These are phyloP conservation scores for Lasius fuliginosus DNA, from an alignment of 2,888 invertebrate genomes.

Conservation along the genomic window DNA sequence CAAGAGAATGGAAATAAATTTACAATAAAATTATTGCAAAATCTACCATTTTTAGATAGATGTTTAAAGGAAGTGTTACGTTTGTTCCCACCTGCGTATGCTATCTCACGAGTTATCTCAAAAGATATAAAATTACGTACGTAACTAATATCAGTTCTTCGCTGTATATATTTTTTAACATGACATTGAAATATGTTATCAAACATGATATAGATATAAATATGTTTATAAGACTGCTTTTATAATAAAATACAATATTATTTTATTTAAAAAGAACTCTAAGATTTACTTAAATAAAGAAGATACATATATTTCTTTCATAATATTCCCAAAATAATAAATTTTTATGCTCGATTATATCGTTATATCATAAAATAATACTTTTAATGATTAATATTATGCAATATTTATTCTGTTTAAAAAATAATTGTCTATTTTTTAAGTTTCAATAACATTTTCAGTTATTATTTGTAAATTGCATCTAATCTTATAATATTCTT, in stretches of 20 bases:
- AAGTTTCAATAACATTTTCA: not conserved
- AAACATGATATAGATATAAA: not conserved
- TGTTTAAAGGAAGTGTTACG: constrained; percentile 91
- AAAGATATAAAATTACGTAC: constrained; percentile 87
- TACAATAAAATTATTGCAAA: constrained; percentile 88
- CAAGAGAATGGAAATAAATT: constrained; percentile 87
- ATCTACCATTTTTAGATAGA: constrained; percentile 90
- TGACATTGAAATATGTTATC: not conserved
- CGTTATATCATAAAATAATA: no score
- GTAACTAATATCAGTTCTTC: not conserved
- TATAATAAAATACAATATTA: no score
- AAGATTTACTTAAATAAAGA: not conserved
- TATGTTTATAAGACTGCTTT: no score
- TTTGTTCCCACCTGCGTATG: constrained; percentile 90
- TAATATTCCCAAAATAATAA: not conserved
- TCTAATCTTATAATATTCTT: constrained; percentile 18
- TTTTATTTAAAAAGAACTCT: no score
- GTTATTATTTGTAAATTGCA: not conserved
- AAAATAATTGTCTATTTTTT: not conserved
- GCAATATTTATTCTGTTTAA: not conserved
- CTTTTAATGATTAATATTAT: no score
- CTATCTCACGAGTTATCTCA: constrained; percentile 88
- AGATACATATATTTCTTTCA: not conserved
- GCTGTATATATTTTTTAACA: no score
- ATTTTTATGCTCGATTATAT: not conserved